Percentiles rank a stretch among this genome's conserved stretches.
phyloP scores from a whole-genome alignment of 2,113 vertebrate genomes.

The Cepphus grylle region DNA sequence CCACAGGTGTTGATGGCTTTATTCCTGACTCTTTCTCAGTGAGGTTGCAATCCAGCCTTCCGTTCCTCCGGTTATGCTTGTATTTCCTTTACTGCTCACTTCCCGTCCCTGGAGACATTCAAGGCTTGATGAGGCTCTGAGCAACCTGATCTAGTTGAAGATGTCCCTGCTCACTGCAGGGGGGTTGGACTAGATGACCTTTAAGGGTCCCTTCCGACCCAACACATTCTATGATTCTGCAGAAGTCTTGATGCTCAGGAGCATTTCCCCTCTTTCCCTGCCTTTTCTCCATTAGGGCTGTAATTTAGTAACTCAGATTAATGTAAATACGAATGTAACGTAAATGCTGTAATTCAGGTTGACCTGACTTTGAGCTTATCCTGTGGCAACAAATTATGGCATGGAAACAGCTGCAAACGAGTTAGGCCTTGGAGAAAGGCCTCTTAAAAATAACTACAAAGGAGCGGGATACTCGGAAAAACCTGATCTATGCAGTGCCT shows the following conservation, averaged over 20 bases:
- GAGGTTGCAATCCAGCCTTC: accelerated
- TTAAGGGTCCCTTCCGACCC: too few species aligned
- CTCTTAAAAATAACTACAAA: not conserved
- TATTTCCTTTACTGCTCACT: not conserved
- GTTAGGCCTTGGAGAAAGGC: not conserved
- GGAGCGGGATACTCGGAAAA: not conserved
- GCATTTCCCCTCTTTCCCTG: not conserved
- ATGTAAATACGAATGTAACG: too few species aligned
- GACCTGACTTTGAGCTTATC: not conserved
- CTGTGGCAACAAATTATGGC: not conserved
- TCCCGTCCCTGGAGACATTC: too few species aligned
- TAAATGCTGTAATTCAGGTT: not conserved
- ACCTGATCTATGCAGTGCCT: not conserved
- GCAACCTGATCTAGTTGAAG: too few species aligned
- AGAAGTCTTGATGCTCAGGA: not conserved
- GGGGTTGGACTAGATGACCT: too few species aligned
- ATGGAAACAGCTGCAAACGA: not conserved
- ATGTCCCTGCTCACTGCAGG: too few species aligned
- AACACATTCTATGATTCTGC: too few species aligned
- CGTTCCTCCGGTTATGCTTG: accelerated
- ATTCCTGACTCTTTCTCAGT: not conserved
- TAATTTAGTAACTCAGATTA: too few species aligned
- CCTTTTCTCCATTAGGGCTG: not conserved
- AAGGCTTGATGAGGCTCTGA: too few species aligned
- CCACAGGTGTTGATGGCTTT: not conserved